Evolutionary conservation across 2,797 vertebrate genomes (phyloP), one percentile per base, ranked within the genome.

Genomic region (Rhinogobio ventralis): DNA sequence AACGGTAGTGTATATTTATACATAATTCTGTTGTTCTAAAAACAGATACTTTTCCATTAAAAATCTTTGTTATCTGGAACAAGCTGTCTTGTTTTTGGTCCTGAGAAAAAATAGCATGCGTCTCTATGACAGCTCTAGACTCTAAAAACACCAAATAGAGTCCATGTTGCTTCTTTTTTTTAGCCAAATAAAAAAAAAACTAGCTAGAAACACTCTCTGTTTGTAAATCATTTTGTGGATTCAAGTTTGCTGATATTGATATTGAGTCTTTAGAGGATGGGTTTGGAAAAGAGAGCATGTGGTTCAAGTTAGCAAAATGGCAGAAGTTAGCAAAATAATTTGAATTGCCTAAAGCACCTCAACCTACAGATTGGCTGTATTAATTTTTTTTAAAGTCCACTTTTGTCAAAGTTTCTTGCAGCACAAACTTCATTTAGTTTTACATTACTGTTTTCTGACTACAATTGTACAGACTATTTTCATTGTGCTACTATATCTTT

Each of bases 111-210:
- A 55, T 36, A n/a, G 30, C 51, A 75, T 75, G 11, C 4, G 14
- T 57, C 3, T 76, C 20, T n/a, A 30, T 76, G 73, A 55, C 51
- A 39, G 73, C n/a, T 74, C 45, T 72, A 72, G 72, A 30, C 71
- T 20, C 14, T 67, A 20, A 7, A 45, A 51, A 74, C 11, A 28
- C 46, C 30, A 67, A 49, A 30, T 4, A 62, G 25, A 46, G 42
- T 64, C 77, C 19, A 66, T 33, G 19, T 42, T 46, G n/a, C 4
- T 72, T 46, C 28, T 36, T 36, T 9, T 42, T 79, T 57, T 60
- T 11, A 42, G 33, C 14, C 20, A n/a, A 57, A 75, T 55, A 5
- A 9, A 46, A 79, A 28, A 79, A 28, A 33, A 64, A 49, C 4
- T 30, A 30, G 72, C 19, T 20, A 64, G 57, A 28, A 64, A 78